phyloP scores from a whole-genome alignment of 2,113 vertebrate genomes.

The Pipra filicauda region DNA sequence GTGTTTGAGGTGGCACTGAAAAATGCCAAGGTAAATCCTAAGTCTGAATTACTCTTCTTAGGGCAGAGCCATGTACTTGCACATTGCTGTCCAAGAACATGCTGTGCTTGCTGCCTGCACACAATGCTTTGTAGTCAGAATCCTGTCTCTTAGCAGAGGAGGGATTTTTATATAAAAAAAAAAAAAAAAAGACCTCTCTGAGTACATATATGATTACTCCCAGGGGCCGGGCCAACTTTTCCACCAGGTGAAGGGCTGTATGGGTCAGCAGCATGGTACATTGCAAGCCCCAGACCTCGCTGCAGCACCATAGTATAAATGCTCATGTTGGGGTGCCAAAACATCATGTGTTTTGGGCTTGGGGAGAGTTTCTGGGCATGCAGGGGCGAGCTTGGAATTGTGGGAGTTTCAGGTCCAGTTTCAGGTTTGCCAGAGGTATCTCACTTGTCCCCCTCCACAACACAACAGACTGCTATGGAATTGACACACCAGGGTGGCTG shows the following conservation, averaged over 20 bases:
- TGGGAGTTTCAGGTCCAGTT: neutral
- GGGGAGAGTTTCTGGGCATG: neutral
- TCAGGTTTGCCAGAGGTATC: neutral
- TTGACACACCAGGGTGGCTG: neutral
- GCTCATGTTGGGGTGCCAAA: neutral
- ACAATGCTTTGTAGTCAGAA: neutral
- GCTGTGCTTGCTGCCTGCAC: conserved; percentile 1
- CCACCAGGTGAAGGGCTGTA: fast-evolving
- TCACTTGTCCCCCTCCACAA: fast-evolving
- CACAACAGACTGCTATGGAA: neutral
- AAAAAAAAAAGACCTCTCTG: neutral
- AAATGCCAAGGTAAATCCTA: conserved; percentile 37
- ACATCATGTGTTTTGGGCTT: neutral
- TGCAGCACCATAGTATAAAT: neutral
- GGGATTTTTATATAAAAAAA: neutral
- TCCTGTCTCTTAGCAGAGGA: neutral
- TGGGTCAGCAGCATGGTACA: neutral
- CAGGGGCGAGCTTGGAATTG: neutral
- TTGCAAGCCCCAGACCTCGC: neutral
- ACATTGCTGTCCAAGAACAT: neutral
- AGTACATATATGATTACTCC: neutral
- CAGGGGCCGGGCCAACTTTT: neutral
- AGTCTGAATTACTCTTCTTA: conserved; percentile 16
- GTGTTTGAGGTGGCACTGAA: neutral
- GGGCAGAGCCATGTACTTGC: neutral